Percentiles rank a stretch among this genome's conserved stretches.
Conservation (phyloP, 1,140 invertebrate species). For the Spodoptera litura region DNA sequence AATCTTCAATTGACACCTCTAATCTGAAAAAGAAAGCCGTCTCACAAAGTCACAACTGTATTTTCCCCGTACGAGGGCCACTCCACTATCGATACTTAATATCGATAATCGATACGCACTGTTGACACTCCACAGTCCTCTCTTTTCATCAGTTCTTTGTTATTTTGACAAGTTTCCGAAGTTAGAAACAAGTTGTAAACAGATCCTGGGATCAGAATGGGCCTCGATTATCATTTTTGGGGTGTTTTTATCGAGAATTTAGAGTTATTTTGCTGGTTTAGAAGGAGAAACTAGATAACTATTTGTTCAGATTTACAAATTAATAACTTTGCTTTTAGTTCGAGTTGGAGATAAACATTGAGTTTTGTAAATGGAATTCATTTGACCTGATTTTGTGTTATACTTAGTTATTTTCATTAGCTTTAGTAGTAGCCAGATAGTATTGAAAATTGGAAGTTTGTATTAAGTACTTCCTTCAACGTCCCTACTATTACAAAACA, state of each 20-base stretch:
- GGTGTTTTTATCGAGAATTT: background rate
- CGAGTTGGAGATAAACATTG: background rate
- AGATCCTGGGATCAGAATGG: background rate
- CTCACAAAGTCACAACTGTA: constrained; percentile 2
- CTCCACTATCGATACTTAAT: constrained; percentile 15
- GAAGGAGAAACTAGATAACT: background rate
- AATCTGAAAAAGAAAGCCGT: constrained; percentile 21
- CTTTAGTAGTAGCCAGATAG: too few relatives aligned
- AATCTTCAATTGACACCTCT: constrained; percentile 19
- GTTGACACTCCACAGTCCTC: constrained; percentile 23
- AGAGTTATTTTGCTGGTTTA: background rate
- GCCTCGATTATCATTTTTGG: constrained; percentile 7
- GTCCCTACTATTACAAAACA: too few relatives aligned
- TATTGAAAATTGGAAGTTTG: too few relatives aligned
- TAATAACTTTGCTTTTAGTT: background rate
- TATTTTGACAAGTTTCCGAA: constrained; percentile 39
- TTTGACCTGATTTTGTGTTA: too few relatives aligned
- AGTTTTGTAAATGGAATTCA: background rate
- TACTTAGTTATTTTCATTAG: too few relatives aligned
- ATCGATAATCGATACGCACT: constrained; percentile 41
- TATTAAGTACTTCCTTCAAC: too few relatives aligned
- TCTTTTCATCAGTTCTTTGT: constrained; percentile 43
- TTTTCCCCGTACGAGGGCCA: constrained; percentile 34
- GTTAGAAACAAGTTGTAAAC: constrained; percentile 12
- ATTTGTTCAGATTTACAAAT: constrained; percentile 1